A percentile compares a stretch with the other conserved stretches of the same genome.
Evolutionary conservation across 2,113 vertebrate species (phyloP).

Genomic region (Melanerpes formicivorus): DNA sequence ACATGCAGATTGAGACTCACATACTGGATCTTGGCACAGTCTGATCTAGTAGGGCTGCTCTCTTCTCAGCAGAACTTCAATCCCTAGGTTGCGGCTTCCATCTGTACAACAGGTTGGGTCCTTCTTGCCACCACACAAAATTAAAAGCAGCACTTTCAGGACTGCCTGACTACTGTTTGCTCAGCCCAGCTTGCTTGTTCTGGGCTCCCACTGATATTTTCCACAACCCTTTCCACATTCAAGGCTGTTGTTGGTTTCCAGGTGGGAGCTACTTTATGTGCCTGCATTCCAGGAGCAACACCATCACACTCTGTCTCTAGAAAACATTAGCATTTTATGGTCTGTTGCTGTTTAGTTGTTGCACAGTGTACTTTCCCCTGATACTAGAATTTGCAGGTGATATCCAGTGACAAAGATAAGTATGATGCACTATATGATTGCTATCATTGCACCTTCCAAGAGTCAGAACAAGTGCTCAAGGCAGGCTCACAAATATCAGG

Average conservation of each 20-base stretch:
- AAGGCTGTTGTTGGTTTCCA: neutral
- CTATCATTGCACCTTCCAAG: neutral
- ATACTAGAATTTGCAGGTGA: neutral
- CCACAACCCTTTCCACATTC: neutral
- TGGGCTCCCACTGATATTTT: neutral
- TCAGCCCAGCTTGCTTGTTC: neutral
- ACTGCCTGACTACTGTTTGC: neutral
- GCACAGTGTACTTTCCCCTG: neutral
- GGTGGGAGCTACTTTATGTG: neutral
- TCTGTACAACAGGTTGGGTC: neutral
- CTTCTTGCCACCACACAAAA: neutral
- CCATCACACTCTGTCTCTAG: neutral
- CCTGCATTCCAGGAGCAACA: neutral
- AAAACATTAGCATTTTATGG: neutral
- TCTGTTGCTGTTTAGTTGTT: neutral
- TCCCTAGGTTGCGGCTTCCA: neutral
- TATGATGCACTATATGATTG: neutral
- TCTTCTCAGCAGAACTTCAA: neutral
- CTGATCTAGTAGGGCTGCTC: neutral
- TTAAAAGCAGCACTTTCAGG: neutral
- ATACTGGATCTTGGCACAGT: accelerated
- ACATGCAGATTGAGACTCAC: neutral
- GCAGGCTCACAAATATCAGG: neutral
- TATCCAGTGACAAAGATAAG: neutral
- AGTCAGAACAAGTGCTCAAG: neutral